Conservation (phyloP, 2,888 invertebrate genomes). For the Catocala fraxini region DNA sequence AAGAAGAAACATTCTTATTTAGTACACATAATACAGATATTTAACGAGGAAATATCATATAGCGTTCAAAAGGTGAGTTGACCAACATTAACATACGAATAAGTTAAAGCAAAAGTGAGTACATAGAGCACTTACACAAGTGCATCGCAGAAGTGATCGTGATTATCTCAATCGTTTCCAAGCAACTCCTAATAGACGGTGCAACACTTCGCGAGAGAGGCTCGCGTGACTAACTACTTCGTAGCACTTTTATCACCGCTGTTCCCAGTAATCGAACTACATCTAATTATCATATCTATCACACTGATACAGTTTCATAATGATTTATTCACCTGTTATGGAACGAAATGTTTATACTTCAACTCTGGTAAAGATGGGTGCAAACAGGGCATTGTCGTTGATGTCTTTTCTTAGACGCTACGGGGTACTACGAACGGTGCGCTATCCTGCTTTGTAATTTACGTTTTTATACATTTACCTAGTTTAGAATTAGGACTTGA, state of each 20-base stretch:
- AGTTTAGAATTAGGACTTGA: too few relatives aligned
- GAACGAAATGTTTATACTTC: conserved; percentile 29
- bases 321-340: conserved; percentile 28
- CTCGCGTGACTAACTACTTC: conserved; percentile 58
- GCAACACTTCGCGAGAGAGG: conserved; percentile 10
- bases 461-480: too few relatives aligned
- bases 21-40: too few relatives aligned
- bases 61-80: too few relatives aligned
- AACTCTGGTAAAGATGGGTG: conserved; percentile 25
- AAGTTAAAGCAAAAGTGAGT: neutral
- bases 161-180: conserved; percentile 41
- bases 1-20: too few relatives aligned
- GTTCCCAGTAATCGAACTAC: conserved; percentile 61
- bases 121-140: conserved; percentile 19
- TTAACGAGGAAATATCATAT: too few relatives aligned
- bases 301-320: conserved; percentile 43
- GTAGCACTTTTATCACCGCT: conserved; percentile 50
- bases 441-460: too few relatives aligned
- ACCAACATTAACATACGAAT: too few relatives aligned
- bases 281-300: conserved; percentile 59
- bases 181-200: conserved; percentile 37
- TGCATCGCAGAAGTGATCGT: conserved; percentile 36
- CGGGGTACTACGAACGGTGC: conserved; percentile 30
- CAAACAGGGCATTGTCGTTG: conserved; percentile 62
- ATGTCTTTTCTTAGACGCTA: conserved; percentile 74